phyloP scores from a whole-genome alignment of 2,113 vertebrate species.

The Nettapus auritus region DNA sequence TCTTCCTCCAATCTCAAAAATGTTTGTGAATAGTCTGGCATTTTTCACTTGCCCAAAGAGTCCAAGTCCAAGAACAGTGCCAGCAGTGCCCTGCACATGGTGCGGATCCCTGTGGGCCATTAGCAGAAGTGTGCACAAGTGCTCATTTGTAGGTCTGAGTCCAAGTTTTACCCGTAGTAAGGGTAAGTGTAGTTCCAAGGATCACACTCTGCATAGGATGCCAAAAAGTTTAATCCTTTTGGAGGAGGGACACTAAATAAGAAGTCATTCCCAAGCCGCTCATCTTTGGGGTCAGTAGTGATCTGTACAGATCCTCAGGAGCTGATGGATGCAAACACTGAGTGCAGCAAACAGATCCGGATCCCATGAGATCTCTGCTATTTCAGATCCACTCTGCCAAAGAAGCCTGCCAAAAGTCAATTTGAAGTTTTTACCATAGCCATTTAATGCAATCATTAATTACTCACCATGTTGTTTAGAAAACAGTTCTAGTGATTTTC shows the following conservation, averaged over 20 bases:
- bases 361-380: background rate
- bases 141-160: background rate
- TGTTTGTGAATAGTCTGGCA: rapidly evolving
- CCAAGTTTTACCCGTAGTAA: background rate
- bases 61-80: background rate
- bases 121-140: background rate
- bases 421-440: constrained; percentile 16
- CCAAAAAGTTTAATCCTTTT: background rate
- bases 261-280: background rate
- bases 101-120: rapidly evolving
- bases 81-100: background rate
- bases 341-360: background rate
- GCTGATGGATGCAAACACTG: rapidly evolving
- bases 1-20: background rate
- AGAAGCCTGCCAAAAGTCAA: constrained; percentile 13
- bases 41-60: background rate
- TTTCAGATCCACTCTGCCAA: background rate
- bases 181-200: background rate
- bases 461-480: background rate
- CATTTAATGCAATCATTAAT: background rate
- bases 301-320: background rate
- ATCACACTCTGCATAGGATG: background rate
- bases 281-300: background rate
- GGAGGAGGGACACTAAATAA: background rate
- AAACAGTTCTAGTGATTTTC: background rate